Conservation (phyloP, 2,888 invertebrate genomes). For the Drosophila niveifrons region DNA sequence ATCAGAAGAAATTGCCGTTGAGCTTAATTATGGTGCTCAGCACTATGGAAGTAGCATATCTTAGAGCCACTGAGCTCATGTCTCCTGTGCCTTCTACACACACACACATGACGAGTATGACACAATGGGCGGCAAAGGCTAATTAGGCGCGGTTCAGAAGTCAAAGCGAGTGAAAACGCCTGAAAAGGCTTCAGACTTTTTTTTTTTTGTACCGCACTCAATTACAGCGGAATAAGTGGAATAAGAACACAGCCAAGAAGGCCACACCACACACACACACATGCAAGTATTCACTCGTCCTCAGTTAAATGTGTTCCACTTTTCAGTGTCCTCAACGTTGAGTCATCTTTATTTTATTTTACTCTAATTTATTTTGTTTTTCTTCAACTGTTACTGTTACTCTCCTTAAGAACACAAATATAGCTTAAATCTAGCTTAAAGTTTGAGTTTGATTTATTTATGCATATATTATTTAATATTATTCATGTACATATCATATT, state of each 20-base stretch:
- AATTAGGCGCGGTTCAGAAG: slow-evolving; percentile 71
- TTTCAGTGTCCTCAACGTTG: slow-evolving; percentile 28
- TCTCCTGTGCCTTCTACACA: slow-evolving; percentile 17
- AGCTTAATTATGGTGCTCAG: slow-evolving; percentile 70
- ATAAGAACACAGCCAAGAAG: slow-evolving; percentile 37
- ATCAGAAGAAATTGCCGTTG: slow-evolving; percentile 40
- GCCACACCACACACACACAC: slow-evolving; percentile 19
- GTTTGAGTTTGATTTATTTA: too few species aligned
- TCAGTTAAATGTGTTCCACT: slow-evolving; percentile 19
- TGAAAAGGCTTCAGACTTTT: slow-evolving; percentile 26
- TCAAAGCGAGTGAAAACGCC: slow-evolving; percentile 59
- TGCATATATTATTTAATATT: too few species aligned
- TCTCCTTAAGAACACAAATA: too few species aligned
- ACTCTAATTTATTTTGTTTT: too few species aligned
- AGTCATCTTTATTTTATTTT: slow-evolving; percentile 7
- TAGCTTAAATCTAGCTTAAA: too few species aligned
- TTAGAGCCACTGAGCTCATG: slow-evolving; percentile 4
- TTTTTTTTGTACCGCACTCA: slow-evolving; percentile 41
- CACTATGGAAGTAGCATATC: slow-evolving; percentile 22
- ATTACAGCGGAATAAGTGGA: slow-evolving; percentile 51
- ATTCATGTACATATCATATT: too few species aligned
- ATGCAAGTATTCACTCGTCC: background rate
- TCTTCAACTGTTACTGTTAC: too few species aligned
- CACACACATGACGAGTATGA: slow-evolving; percentile 15
- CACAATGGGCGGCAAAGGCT: slow-evolving; percentile 73